Conservation (phyloP, 1,140 invertebrate genomes). For the Phymastichus coffea region DNA sequence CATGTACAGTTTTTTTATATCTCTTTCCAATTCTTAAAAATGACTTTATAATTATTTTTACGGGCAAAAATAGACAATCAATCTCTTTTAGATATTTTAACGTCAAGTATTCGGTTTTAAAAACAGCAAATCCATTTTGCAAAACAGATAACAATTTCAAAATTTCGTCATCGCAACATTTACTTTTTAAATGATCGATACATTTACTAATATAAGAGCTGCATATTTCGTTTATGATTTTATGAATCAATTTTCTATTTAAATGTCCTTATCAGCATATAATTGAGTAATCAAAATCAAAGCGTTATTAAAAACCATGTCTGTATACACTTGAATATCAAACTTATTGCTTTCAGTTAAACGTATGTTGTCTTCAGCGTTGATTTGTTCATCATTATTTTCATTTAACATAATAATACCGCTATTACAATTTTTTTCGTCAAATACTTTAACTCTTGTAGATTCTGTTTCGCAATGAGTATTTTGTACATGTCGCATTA, state of each 20-base stretch:
- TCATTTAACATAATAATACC: background rate
- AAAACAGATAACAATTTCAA: background rate
- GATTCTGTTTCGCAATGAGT: too few relatives aligned
- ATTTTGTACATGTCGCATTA: background rate
- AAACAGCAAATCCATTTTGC: conserved; percentile 10
- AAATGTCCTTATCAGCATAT: background rate
- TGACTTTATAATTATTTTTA: background rate
- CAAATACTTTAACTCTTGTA: background rate
- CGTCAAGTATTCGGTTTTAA: background rate
- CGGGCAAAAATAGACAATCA: background rate
- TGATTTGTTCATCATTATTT: background rate
- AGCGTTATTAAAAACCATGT: background rate
- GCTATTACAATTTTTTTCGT: background rate
- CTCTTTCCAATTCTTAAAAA: background rate
- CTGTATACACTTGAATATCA: background rate
- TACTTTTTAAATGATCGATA: background rate
- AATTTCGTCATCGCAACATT: background rate
- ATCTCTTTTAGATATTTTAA: conserved; percentile 10
- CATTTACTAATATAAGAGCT: background rate
- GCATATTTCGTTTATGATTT: background rate
- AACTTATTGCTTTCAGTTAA: background rate
- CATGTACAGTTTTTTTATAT: background rate
- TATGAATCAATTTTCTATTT: background rate
- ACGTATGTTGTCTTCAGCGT: background rate
- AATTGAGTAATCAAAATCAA: background rate